Evolutionary conservation across 2,113 vertebrate species (phyloP).

Genomic region (Rhagologus leucostigma): DNA sequence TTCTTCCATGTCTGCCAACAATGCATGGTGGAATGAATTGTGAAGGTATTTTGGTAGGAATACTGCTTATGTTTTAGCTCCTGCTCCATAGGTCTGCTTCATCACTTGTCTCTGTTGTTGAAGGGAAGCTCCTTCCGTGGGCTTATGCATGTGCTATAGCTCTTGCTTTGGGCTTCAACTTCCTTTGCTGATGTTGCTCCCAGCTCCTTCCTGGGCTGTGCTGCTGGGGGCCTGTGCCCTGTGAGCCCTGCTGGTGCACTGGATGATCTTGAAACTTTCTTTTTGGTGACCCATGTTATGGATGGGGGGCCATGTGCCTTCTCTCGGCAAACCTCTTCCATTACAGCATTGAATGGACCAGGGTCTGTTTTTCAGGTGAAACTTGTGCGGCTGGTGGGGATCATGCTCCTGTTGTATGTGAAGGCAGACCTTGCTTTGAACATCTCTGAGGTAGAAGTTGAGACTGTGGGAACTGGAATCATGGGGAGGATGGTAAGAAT

Average conservation of each 20-base stretch:
- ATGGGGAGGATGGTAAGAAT: slow-evolving; percentile 96
- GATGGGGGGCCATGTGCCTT: neutral
- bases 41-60: neutral
- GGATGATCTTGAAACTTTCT: neutral
- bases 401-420: slow-evolving; percentile 92
- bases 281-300: neutral
- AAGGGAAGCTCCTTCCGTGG: neutral
- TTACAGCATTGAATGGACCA: neutral
- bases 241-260: neutral
- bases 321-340: neutral
- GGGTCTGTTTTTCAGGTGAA: slow-evolving; percentile 81
- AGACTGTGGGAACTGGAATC: slow-evolving; percentile 94
- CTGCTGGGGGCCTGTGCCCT: neutral
- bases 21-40: neutral
- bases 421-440: slow-evolving; percentile 84
- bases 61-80: neutral
- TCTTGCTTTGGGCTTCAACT: neutral
- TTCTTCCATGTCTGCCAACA: neutral
- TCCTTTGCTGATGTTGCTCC: neutral
- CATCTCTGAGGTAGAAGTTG: slow-evolving; percentile 87
- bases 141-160: neutral
- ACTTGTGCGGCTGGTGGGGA: slow-evolving; percentile 89
- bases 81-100: neutral
- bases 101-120: neutral
- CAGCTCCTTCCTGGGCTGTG: neutral